phyloP scores from a whole-genome alignment of 2,113 vertebrate species.

The Eupsittula cactorum region DNA sequence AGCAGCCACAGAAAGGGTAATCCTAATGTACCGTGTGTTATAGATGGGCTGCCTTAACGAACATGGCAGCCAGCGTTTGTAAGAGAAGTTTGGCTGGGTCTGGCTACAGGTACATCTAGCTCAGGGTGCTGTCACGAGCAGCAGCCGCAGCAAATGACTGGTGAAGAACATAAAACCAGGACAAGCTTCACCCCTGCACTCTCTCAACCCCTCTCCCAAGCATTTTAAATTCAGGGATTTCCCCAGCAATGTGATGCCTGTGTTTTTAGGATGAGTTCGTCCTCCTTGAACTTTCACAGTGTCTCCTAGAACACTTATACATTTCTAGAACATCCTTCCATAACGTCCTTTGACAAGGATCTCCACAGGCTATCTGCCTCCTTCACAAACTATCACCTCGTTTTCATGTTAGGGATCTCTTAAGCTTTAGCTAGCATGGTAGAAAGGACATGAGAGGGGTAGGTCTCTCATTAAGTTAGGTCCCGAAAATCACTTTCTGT shows the following conservation, averaged over 20 bases:
- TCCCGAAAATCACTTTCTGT: neutral
- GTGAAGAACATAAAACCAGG: neutral
- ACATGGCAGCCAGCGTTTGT: neutral
- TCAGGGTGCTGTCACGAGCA: neutral
- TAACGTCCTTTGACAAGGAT: neutral
- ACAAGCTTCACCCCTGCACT: neutral
- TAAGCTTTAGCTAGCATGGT: neutral
- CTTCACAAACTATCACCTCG: neutral
- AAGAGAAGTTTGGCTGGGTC: neutral
- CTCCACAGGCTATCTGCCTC: neutral
- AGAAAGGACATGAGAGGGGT: neutral
- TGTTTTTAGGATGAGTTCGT: neutral
- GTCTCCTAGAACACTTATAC: neutral
- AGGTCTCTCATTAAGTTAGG: neutral
- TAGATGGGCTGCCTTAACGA: neutral
- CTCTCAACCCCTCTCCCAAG: neutral
- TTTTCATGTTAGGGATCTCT: accelerated
- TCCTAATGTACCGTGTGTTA: neutral
- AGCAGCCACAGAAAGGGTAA: neutral
- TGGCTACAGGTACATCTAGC: neutral
- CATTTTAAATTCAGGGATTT: neutral
- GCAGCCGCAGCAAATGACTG: neutral
- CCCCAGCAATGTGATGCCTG: neutral
- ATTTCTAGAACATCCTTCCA: neutral
- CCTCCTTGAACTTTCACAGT: neutral